Percentiles rank a stretch among this genome's conserved stretches.
Conservation (phyloP, 2,888 invertebrate genomes). For the Andrena marginata region DNA sequence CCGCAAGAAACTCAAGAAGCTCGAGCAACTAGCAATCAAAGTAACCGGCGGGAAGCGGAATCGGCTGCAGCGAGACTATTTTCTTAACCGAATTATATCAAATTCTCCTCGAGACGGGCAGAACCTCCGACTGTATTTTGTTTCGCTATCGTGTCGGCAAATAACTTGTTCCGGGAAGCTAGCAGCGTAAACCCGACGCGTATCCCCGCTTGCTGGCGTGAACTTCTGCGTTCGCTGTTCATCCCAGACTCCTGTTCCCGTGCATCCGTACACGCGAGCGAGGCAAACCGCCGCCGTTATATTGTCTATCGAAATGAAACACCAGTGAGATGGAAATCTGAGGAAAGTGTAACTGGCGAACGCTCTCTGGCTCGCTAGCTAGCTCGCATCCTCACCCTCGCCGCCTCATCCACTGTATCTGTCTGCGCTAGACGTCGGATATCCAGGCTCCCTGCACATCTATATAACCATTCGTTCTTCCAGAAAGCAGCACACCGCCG, state of each 20-base stretch:
- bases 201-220: conserved; percentile 7
- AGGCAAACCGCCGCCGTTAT: conserved; percentile 44
- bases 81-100: conserved; percentile 23
- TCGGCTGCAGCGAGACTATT: conserved; percentile 1
- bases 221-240: conserved; percentile 34
- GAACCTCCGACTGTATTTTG: not conserved
- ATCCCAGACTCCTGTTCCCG: not conserved
- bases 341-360: conserved; percentile 37
- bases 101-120: not conserved
- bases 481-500: conserved; percentile 42
- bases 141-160: conserved; percentile 29
- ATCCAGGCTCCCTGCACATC: conserved; percentile 14
- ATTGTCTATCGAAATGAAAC: conserved; percentile 59
- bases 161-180: conserved; percentile 28
- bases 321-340: conserved; percentile 49
- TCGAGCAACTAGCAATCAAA: conserved; percentile 1
- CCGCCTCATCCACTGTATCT: conserved; percentile 20
- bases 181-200: conserved; percentile 35
- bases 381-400: not conserved
- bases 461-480: conserved; percentile 48
- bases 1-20: not conserved
- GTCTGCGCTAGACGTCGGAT: conserved; percentile 37
- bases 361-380: conserved; percentile 6
- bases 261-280: conserved; percentile 18
- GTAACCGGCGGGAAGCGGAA: not conserved